A percentile compares a stretch with the other conserved stretches of the same genome.
Evolutionary conservation across 2,888 invertebrate species (phyloP).

Genomic region (Synanthedon myopaeformis): DNA sequence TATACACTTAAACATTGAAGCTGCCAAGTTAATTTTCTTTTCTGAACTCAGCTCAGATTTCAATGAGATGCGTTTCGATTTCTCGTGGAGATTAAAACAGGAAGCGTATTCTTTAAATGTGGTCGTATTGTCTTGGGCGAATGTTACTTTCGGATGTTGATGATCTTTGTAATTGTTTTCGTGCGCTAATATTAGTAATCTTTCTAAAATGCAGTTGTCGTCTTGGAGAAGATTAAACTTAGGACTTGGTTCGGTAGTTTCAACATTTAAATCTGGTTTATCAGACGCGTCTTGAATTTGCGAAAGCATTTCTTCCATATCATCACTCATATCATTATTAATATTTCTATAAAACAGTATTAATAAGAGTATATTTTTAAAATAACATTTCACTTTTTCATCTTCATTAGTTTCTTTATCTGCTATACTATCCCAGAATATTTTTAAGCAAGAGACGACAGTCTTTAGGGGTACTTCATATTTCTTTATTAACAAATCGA

Average conservation of each 20-base stretch:
- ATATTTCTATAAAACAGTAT: slow-evolving; percentile 47
- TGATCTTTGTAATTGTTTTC: slow-evolving; percentile 50
- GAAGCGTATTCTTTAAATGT: slow-evolving; percentile 68
- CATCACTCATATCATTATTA: slow-evolving; percentile 35
- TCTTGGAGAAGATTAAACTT: slow-evolving; percentile 58
- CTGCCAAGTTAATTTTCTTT: slow-evolving; percentile 37
- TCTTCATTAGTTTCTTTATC: slow-evolving; percentile 24
- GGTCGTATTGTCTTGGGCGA: slow-evolving; percentile 60
- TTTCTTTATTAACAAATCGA: slow-evolving; percentile 77
- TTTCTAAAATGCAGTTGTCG: slow-evolving; percentile 74
- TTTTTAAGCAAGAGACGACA: slow-evolving; percentile 58
- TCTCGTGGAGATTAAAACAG: slow-evolving; percentile 61
- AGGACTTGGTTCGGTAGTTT: slow-evolving; percentile 4
- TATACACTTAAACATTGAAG: slow-evolving; percentile 52
- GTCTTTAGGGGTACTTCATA: slow-evolving; percentile 74
- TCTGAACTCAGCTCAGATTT: slow-evolving; percentile 35
- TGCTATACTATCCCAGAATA: slow-evolving; percentile 53
- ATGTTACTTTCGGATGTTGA: slow-evolving; percentile 66
- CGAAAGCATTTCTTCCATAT: slow-evolving; percentile 32
- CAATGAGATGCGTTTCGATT: slow-evolving; percentile 27
- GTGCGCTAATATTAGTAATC: slow-evolving; percentile 71
- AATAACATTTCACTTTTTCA: slow-evolving; percentile 35
- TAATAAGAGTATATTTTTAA: slow-evolving; percentile 37
- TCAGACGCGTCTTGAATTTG: slow-evolving; percentile 25
- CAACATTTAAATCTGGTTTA: no score